A percentile compares a stretch with the other conserved stretches of the same genome.
Evolutionary conservation across 2,797 vertebrate genomes (phyloP).

Genomic region (Brachyalestes nurse): DNA sequence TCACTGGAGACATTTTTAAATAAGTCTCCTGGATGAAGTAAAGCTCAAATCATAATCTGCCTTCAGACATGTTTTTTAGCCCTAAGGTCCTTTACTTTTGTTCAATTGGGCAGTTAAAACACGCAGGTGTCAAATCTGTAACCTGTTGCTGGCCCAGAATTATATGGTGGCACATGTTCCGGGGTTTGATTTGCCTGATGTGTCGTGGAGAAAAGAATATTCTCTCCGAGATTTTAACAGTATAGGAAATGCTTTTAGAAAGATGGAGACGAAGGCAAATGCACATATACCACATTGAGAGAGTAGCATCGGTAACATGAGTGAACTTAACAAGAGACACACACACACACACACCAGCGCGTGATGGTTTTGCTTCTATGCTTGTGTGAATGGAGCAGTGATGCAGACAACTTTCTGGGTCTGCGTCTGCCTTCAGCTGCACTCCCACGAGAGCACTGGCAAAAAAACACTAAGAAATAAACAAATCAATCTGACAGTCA

Average conservation of each 20-base stretch:
- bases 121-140: slow-evolving; percentile 27
- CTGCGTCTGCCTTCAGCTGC: slow-evolving; percentile 21
- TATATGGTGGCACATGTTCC: not conserved
- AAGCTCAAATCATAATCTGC: slow-evolving; percentile 42
- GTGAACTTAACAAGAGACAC: not conserved
- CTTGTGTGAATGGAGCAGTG: not conserved
- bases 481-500: slow-evolving; percentile 24
- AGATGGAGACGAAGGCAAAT: not conserved
- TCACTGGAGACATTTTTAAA: slow-evolving; percentile 54
- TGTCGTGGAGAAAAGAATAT: not conserved
- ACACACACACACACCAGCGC: not conserved
- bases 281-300: not conserved
- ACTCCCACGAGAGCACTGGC: slow-evolving; percentile 13
- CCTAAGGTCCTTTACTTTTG: slow-evolving; percentile 32
- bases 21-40: slow-evolving; percentile 52
- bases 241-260: not conserved
- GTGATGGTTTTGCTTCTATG: not conserved
- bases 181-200: not conserved
- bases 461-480: slow-evolving; percentile 4
- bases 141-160: slow-evolving; percentile 20
- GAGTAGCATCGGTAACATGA: not conserved
- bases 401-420: slow-evolving; percentile 13
- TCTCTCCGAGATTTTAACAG: not conserved
- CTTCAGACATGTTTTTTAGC: slow-evolving; percentile 29
- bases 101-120: slow-evolving; percentile 42